A percentile compares a stretch with the other conserved stretches of the same genome.
Conservation (phyloP, 1,140 invertebrate genomes). For the Macrocentrus cingulum region DNA sequence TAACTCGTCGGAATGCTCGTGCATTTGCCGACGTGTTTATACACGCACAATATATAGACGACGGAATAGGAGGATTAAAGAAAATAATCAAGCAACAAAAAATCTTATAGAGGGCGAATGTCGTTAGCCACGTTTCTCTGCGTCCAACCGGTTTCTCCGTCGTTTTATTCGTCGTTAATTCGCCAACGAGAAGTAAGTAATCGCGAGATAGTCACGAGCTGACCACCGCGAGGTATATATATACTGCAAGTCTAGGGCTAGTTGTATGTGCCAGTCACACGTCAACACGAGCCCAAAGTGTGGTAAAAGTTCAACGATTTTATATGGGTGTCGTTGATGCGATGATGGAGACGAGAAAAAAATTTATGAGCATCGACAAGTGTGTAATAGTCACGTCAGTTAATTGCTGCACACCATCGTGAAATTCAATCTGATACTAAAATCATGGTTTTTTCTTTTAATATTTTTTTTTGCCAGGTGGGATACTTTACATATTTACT, state of each 20-base stretch:
- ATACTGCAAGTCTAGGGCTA: neutral
- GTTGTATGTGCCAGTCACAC: no score
- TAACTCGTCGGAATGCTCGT: conserved; percentile 52
- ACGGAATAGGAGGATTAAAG: conserved; percentile 1
- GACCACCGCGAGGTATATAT: conserved; percentile 41
- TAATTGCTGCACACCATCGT: conserved; percentile 7
- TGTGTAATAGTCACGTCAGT: conserved; percentile 7
- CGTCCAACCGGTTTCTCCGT: conserved; percentile 51
- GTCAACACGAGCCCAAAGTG: conserved; percentile 8
- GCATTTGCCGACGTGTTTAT: conserved; percentile 30
- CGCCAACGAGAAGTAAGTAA: conserved; percentile 48
- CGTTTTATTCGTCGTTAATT: conserved; percentile 52
- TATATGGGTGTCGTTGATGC: neutral
- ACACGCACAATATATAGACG: conserved; percentile 4
- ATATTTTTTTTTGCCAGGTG: no score
- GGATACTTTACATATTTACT: no score
- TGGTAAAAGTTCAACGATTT: no score
- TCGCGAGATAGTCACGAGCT: conserved; percentile 34
- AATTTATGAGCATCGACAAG: conserved; percentile 18
- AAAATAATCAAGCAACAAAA: conserved; percentile 9
- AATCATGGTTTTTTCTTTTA: conserved; percentile 1
- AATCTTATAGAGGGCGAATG: conserved; percentile 18
- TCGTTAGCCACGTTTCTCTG: conserved; percentile 41
- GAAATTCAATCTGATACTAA: conserved; percentile 2
- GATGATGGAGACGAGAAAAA: no score